These are phyloP conservation scores for Ataeniobius toweri DNA, from an alignment of 2,797 vertebrate species.

Conservation along the genomic window DNA sequence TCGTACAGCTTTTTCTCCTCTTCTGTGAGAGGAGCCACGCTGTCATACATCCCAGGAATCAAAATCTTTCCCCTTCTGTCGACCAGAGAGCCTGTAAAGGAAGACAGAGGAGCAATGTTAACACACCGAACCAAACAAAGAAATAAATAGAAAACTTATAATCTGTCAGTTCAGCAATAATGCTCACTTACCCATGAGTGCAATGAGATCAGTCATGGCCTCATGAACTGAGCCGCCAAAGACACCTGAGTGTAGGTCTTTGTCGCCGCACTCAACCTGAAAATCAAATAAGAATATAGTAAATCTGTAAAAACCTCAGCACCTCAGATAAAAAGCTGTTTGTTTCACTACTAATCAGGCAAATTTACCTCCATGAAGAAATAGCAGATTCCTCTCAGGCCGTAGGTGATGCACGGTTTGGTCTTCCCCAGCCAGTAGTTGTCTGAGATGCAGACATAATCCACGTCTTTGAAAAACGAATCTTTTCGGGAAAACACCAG, in stretches of 20 bases:
- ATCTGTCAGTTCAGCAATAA: background rate
- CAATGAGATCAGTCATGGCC: slow-evolving; percentile 94
- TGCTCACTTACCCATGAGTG: slow-evolving; percentile 86
- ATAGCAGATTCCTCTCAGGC: slow-evolving; percentile 94
- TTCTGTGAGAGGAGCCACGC: slow-evolving; percentile 84
- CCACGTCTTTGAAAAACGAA: slow-evolving; percentile 91
- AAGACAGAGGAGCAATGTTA: background rate
- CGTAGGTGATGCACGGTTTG: slow-evolving; percentile 97
- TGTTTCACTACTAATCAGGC: background rate
- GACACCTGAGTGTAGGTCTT: slow-evolving; percentile 95
- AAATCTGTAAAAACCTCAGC: background rate
- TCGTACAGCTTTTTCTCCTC: slow-evolving; percentile 88
- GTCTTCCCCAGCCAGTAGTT: slow-evolving; percentile 98
- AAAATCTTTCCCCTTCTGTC: slow-evolving; percentile 88
- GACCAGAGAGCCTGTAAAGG: slow-evolving; percentile 82
- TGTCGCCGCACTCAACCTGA: slow-evolving; percentile 84
- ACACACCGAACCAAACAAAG: background rate
- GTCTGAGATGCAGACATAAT: slow-evolving; percentile 97
- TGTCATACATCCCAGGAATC: slow-evolving; percentile 85
- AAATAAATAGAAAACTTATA: background rate
- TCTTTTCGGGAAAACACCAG: slow-evolving; percentile 88
- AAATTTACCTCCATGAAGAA: slow-evolving; percentile 87
- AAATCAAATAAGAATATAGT: slow-evolving; percentile 44
- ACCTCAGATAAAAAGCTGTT: background rate
- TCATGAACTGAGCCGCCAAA: slow-evolving; percentile 96